These are phyloP conservation scores for Heliocidaris tuberculata DNA, from an alignment of 35 echinoderm and acorn worm genomes.

Conservation along the genomic window DNA sequence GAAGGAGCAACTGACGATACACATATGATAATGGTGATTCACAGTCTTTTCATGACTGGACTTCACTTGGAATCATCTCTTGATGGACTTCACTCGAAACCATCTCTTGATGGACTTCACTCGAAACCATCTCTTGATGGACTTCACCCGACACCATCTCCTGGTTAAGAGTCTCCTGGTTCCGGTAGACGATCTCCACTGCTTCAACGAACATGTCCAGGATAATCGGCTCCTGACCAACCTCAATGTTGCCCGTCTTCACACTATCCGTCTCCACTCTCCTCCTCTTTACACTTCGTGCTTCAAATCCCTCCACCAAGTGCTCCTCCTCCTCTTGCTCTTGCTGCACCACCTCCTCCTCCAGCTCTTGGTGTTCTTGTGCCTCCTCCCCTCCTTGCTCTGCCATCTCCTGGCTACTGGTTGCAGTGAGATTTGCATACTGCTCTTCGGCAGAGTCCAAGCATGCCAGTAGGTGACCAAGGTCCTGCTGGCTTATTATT, in stretches of 20 bases:
- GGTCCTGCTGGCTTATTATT: background rate
- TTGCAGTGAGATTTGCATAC: background rate
- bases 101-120: no score
- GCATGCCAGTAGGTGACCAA: background rate
- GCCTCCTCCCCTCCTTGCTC: background rate
- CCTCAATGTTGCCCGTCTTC: background rate
- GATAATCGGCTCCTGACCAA: background rate
- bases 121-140: no score
- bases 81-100: no score
- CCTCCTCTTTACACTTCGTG: background rate
- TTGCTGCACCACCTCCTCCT: background rate
- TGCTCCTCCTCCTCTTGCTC: background rate
- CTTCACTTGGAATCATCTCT: background rate
- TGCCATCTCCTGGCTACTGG: background rate
- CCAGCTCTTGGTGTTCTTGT: background rate
- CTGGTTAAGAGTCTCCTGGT: no score
- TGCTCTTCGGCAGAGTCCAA: background rate
- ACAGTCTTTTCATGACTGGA: background rate
- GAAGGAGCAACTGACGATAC: no score
- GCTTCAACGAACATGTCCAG: background rate
- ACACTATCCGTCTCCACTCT: background rate
- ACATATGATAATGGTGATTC: no score
- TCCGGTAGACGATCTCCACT: background rate
- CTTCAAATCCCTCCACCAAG: background rate
- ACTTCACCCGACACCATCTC: no score